Evolutionary conservation across 1,140 invertebrate species (phyloP).

Genomic region (Lutraria rhynchaena): DNA sequence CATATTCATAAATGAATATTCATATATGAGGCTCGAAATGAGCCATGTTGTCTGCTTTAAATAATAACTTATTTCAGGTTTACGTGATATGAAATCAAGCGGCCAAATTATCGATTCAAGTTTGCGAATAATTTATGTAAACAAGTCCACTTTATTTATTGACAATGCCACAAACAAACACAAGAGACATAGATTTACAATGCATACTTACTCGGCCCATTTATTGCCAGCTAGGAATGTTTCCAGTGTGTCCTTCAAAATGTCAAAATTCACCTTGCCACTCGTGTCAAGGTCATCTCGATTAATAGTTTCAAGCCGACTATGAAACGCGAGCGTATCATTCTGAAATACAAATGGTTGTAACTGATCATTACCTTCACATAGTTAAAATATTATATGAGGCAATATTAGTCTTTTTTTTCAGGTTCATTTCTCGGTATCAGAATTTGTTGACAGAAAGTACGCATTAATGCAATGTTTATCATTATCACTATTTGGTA

Average conservation of each 20-base stretch:
- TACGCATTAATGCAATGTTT: background rate
- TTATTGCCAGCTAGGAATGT: conserved; percentile 35
- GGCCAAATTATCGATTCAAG: too few species aligned
- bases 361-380: background rate
- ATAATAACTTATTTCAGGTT: too few species aligned
- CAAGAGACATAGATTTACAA: too few species aligned
- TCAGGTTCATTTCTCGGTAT: background rate
- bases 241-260: conserved; percentile 15
- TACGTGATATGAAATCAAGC: too few species aligned
- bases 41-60: too few species aligned
- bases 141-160: too few species aligned
- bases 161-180: too few species aligned
- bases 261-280: conserved; percentile 27
- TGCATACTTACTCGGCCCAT: conserved; percentile 23
- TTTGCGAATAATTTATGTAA: too few species aligned
- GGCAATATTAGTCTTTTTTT: background rate
- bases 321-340: conserved; percentile 57
- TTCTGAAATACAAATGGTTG: too few species aligned
- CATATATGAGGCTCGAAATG: too few species aligned
- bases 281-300: background rate
- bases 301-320: conserved; percentile 52
- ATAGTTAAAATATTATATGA: background rate
- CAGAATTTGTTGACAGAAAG: background rate
- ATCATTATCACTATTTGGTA: too few species aligned
- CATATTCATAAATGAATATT: too few species aligned